A percentile compares a stretch with the other conserved stretches of the same genome.
Evolutionary conservation across 2,113 vertebrate genomes (phyloP).

Genomic region (Todiramphus saurophagus): DNA sequence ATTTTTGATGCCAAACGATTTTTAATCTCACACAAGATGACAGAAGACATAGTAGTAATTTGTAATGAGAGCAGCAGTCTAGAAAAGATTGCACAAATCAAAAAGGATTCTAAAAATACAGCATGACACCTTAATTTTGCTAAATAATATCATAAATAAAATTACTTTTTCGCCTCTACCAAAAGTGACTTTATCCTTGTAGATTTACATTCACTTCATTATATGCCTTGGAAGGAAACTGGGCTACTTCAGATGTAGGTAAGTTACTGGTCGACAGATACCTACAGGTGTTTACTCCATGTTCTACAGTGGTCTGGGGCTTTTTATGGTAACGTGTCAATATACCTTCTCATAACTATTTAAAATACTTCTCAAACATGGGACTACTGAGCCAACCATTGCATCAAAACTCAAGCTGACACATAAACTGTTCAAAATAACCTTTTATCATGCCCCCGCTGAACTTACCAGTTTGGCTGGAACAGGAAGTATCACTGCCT

Average conservation of each 20-base stretch:
- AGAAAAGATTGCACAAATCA: background rate
- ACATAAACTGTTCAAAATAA: background rate
- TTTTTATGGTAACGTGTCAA: background rate
- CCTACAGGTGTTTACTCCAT: background rate
- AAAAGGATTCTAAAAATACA: background rate
- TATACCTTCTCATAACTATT: background rate
- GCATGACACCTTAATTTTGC: background rate
- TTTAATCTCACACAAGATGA: constrained; percentile 9
- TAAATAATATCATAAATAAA: background rate
- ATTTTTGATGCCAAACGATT: constrained; percentile 27
- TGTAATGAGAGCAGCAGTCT: background rate
- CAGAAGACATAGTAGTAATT: background rate
- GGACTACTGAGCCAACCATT: background rate
- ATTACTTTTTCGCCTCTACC: background rate
- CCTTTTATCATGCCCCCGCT: background rate
- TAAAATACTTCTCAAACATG: background rate
- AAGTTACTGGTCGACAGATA: background rate
- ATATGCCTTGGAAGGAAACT: background rate
- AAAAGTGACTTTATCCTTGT: background rate
- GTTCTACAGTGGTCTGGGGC: background rate
- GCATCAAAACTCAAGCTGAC: background rate
- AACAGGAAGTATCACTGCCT: background rate
- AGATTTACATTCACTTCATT: background rate
- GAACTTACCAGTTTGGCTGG: background rate
- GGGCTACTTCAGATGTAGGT: background rate